Base-by-base conservation (phyloP, 2,888 invertebrate species). In the Eustalomyia histrio region DNA sequence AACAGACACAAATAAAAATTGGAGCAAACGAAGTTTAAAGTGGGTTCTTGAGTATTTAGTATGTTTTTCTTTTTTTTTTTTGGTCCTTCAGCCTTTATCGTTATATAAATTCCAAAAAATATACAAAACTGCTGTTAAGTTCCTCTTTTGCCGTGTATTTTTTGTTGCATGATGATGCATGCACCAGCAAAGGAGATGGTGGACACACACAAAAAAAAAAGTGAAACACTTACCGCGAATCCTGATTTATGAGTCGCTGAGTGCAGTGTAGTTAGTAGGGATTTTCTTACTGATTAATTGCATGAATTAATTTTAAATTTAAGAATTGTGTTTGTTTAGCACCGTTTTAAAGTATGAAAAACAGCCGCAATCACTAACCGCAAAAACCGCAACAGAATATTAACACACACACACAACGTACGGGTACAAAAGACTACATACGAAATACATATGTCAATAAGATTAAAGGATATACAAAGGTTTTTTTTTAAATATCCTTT, bases 201-300 rank as follows among this genome's bases (percentile, higher is more conserved):
- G 21, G 29, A 29, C 4, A n/a, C n/a, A n/a, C n/a, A n/a, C 2
- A 5, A 24, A 18, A 57, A 18, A 69, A 39, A 43, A 33, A 52
- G 52, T 58, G 53, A 50, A 75, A 65, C 64, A 79, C 60, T 65
- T 76, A 76, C 69, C 64, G 72, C 76, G 80, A 76, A 80, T 80
- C 80, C 80, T 80, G 81, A 81, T 81, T 81, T 78, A 81, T 81
- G 76, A 78, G 69, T 74, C 69, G 74, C 78, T 81, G 76, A 76
- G 76, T 78, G 73, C 76, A 78, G 69, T 73, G 69, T 71, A 69
- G 81, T 78, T 81, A 81, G 81, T 78, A 65, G 69, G 76, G 76
- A 80, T 74, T 81, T 81, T 69, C 69, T 55, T 78, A 67, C 81
- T 81, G 81, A 78, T 81, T 81, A 80, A 81, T 78, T 81, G 81